Base-by-base conservation (phyloP, 2,797 vertebrate genomes). In the Arnoldichthys spilopterus region DNA sequence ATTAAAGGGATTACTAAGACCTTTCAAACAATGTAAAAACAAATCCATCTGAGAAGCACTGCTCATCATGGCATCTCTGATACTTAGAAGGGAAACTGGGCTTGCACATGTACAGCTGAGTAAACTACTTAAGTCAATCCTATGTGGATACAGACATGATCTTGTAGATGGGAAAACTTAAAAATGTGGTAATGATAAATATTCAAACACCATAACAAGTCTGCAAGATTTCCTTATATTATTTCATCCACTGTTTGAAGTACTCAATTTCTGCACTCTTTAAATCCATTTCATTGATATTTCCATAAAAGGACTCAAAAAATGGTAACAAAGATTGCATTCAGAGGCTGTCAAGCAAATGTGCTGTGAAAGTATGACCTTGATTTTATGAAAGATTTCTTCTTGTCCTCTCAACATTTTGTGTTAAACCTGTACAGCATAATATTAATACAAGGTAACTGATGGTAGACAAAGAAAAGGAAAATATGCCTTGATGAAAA, bases 121-220 rank as follows among this genome's bases (percentile, higher is more conserved):
- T 90, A 92, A 94, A 93, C 92, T 91, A 89, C 79, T 91, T 90
- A 91, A 92, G 88, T 92, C 91, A 54, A 85, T 87, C 86, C 88
- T 82, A 86, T 89, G 89, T 84, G 79, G 79, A 85, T 76, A 84
- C 85, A 87, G 87, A 88, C 86, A 86, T 79, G 84, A 88, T 87
- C 88, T 89, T 85, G 77, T 68, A 89, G 87, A 88, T 80, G 80
- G 86, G 83, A 85, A 92, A 92, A 87, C 74, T 87, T 86, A 70
- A 86, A 88, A 90, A 90, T 91, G 86, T 88, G 87, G 83, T 88
- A 86, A 91, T 88, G 87, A 89, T 86, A 84, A 84, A 88, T 85
- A 87, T 85, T 91, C 87, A 92, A 92, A 91, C 89, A 92, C n/a
- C 81, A 83, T 81, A 78, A 78, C 79, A 84, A 80, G 83, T 89